A percentile compares a stretch with the other conserved stretches of the same genome.
Conservation (phyloP, 2,888 invertebrate species). For the Drosophila neutralis region DNA sequence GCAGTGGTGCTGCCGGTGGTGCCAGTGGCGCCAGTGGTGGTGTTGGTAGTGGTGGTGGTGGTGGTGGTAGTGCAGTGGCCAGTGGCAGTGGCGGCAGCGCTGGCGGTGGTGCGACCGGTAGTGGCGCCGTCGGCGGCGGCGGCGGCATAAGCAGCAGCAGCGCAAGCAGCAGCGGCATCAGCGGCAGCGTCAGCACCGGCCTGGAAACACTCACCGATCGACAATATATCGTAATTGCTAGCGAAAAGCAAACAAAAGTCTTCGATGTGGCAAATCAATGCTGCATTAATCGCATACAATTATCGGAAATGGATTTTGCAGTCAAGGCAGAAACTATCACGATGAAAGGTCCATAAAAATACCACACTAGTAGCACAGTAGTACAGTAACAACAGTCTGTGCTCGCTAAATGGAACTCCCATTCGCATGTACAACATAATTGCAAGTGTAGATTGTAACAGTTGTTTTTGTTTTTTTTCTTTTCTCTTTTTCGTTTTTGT, state of each 20-base stretch:
- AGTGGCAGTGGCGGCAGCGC: constrained; percentile 15
- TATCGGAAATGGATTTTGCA: constrained; percentile 96
- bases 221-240: constrained; percentile 96
- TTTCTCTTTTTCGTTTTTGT: neutral
- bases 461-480: neutral
- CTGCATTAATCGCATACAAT: constrained; percentile 96
- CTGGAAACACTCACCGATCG: constrained; percentile 88
- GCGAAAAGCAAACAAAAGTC: constrained; percentile 97
- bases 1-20: constrained; percentile 12
- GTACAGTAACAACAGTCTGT: neutral
- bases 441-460: neutral
- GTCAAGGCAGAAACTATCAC: constrained; percentile 97
- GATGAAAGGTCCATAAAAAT: constrained; percentile 89
- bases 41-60: constrained; percentile 34
- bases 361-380: neutral
- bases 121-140: constrained; percentile 30
- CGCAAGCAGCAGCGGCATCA: constrained; percentile 79
- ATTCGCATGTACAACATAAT: neutral
- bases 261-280: constrained; percentile 97
- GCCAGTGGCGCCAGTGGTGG: constrained; percentile 13
- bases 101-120: constrained; percentile 1
- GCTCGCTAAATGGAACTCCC: constrained; percentile 1
- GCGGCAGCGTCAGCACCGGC: constrained; percentile 84
- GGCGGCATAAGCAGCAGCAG: constrained; percentile 71
- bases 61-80: constrained; percentile 7